These are phyloP conservation scores for Zaprionus africanus DNA, from an alignment of 1,140 invertebrate species.

Conservation along the genomic window DNA sequence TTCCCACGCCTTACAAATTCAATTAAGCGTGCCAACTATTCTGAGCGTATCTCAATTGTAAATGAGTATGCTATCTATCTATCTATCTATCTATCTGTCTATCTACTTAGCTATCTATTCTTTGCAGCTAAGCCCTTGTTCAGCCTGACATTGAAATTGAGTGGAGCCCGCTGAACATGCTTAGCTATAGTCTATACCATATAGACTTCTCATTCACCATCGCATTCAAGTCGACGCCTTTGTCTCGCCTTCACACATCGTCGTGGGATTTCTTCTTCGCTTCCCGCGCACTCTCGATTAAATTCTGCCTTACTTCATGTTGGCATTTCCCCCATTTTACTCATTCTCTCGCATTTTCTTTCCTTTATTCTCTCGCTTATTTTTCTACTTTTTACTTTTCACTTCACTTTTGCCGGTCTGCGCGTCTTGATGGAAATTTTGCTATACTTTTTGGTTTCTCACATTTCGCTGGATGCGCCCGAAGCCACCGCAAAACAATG, in stretches of 20 bases:
- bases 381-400: background rate
- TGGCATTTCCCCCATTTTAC: slow-evolving; percentile 67
- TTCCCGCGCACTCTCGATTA: slow-evolving; percentile 57
- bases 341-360: background rate
- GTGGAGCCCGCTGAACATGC: background rate
- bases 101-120: slow-evolving; percentile 28
- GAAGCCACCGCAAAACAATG: slow-evolving; percentile 77
- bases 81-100: background rate
- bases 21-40: background rate
- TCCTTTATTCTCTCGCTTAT: slow-evolving; percentile 10
- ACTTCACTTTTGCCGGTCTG: slow-evolving; percentile 22
- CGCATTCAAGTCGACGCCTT: background rate
- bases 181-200: background rate
- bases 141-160: background rate
- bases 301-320: slow-evolving; percentile 69
- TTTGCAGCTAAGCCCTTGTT: slow-evolving; percentile 21
- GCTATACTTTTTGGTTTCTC: slow-evolving; percentile 71
- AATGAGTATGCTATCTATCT: background rate
- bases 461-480: slow-evolving; percentile 40
- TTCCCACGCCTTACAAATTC: slow-evolving; percentile 3
- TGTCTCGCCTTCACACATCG: slow-evolving; percentile 26
- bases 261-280: slow-evolving; percentile 68
- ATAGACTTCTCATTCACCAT: background rate
- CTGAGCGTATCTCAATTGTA: background rate
- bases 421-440: slow-evolving; percentile 62